phyloP scores from a whole-genome alignment of 2,113 vertebrate genomes.

The Epinephelus lanceolatus region DNA sequence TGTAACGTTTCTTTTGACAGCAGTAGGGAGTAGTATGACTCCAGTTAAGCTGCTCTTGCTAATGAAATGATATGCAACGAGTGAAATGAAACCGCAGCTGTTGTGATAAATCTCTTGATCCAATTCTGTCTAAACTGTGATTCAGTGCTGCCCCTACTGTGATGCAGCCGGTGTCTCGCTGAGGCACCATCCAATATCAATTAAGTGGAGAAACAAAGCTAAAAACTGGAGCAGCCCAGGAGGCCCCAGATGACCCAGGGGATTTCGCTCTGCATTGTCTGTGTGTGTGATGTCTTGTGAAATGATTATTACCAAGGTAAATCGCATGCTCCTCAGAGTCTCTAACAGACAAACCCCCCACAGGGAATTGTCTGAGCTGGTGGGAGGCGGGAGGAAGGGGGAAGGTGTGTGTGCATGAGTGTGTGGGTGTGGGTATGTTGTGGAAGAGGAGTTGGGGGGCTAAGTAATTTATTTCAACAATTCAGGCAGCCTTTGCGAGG shows the following conservation, averaged over 20 bases:
- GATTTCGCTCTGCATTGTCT: constrained; percentile 73
- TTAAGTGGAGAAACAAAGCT: constrained; percentile 74
- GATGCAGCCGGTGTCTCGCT: constrained; percentile 51
- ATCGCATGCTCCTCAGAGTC: constrained; percentile 75
- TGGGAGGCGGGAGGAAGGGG: constrained; percentile 59
- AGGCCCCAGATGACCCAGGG: constrained; percentile 70
- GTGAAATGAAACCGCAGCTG: constrained; percentile 61
- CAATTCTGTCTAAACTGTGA: constrained; percentile 71
- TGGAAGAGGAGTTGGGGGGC: constrained; percentile 66
- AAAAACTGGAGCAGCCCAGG: constrained; percentile 72
- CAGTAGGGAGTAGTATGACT: constrained; percentile 1
- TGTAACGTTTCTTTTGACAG: constrained; percentile 30
- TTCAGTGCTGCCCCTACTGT: constrained; percentile 60
- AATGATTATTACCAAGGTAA: constrained; percentile 85
- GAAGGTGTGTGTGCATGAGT: constrained; percentile 53
- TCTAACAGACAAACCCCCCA: constrained; percentile 73
- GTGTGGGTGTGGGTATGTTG: constrained; percentile 64
- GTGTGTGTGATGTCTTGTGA: constrained; percentile 76
- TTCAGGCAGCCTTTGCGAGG: constrained; percentile 78
- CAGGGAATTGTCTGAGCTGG: constrained; percentile 73
- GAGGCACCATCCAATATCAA: constrained; percentile 76
- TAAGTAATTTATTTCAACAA: constrained; percentile 85
- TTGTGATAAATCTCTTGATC: constrained; percentile 72
- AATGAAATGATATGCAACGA: constrained; percentile 62
- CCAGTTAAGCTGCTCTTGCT: constrained; percentile 32